Evolutionary conservation across 2,797 vertebrate species (phyloP).

Genomic region (Psittacula derbiana): DNA sequence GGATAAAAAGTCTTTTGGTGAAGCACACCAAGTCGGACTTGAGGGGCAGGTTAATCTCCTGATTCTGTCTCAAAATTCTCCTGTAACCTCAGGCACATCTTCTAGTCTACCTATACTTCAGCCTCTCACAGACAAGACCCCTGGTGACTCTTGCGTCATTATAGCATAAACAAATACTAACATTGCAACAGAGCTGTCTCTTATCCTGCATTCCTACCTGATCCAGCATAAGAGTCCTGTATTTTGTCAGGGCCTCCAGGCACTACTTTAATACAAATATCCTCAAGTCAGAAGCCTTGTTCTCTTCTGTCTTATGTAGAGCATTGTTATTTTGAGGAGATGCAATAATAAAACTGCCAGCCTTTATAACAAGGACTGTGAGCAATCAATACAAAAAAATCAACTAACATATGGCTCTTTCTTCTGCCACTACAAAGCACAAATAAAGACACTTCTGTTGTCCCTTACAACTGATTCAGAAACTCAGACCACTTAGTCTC

Average conservation of each 20-base stretch:
- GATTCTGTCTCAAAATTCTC: neutral
- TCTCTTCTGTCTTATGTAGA: neutral
- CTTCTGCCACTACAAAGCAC: conserved; percentile 42
- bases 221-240: conserved; percentile 18
- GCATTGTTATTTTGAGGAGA: neutral
- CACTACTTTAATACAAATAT: conserved; percentile 28
- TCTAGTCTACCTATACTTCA: neutral
- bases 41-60: neutral
- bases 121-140: neutral
- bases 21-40: neutral
- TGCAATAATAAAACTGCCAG: conserved; percentile 27
- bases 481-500: neutral
- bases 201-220: conserved; percentile 53
- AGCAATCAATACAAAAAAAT: conserved; percentile 19
- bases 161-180: conserved; percentile 40
- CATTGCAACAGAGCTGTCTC: conserved; percentile 22
- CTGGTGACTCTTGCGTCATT: neutral
- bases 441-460: conserved; percentile 10
- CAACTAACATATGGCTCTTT: neutral
- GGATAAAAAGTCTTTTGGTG: neutral
- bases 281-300: neutral
- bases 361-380: neutral
- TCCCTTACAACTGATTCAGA: neutral
- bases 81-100: neutral
- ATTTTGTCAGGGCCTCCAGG: conserved; percentile 41